Evolutionary conservation across 2,113 vertebrate genomes (phyloP), one percentile per base, ranked within the genome.

Genomic region (Nannospalax galili): DNA sequence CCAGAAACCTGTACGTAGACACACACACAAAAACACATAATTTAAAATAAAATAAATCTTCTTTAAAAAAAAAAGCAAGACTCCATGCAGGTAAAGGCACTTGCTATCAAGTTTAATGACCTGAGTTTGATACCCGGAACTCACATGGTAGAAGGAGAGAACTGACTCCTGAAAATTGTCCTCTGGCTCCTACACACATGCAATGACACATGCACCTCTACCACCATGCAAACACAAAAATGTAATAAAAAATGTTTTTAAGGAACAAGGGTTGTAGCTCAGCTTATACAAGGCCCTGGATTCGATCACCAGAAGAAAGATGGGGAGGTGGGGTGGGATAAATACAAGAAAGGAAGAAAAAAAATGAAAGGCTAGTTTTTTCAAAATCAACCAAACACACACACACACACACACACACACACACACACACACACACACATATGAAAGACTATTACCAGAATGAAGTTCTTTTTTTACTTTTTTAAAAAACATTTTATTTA

Each of bases 361-460:
- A 62, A 32, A 75, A 85, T 60, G 16, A n/a, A 84, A 94, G 60
- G 22, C 45, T 60, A 56, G 28, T 30, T 62, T 69, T 74, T 81
- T 89, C 35, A 81, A 75, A 90, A 92, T 86, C 28, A 56, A 64
- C 30, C 62, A 84, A 92, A 91, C 81, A 45, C n/a, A n/a, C n/a
- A n/a, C n/a, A n/a, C n/a, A n/a, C n/a, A n/a, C n/a, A n/a, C n/a
- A n/a, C n/a, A n/a, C n/a, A n/a, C n/a, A n/a, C n/a, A 91, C 37
- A 64, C 62, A 67, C 32, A 15, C 45, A 88, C 86, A 87, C 56
- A 79, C 32, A 86, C 26, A n/a, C 45, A 52, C 20, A 92, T 30
- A 85, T 35, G 12, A 73, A 92, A 84, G 35, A 65, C 73, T 32
- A 81, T 72, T 56, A 56, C 9, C 48, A 56, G 22, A 15, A 81